These are phyloP conservation scores for Lycorma delicatula DNA, from an alignment of 1,140 invertebrate genomes.

Conservation along the genomic window DNA sequence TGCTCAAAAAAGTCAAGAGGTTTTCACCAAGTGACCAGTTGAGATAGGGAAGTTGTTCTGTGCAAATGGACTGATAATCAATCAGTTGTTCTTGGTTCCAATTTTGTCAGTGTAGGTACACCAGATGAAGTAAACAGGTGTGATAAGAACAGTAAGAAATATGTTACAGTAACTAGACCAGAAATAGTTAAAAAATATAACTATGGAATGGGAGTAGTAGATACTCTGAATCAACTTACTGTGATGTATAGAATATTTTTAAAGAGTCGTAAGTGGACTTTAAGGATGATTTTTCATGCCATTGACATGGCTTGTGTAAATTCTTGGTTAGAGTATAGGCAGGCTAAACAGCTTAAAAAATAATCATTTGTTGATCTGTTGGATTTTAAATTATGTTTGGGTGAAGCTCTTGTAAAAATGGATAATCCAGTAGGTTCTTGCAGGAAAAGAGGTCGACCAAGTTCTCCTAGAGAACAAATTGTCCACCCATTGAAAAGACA, in stretches of 20 bases:
- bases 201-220: conserved; percentile 37
- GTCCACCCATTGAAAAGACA: too few relatives aligned
- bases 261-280: conserved; percentile 33
- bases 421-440: not conserved
- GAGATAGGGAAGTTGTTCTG: conserved; percentile 32
- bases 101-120: conserved; percentile 37
- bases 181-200: conserved; percentile 32
- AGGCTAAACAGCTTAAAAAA: conserved; percentile 5
- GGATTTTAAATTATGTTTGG: not conserved
- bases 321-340: conserved; percentile 31
- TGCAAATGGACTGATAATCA: conserved; percentile 39
- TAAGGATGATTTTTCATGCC: conserved; percentile 31
- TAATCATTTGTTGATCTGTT: not conserved
- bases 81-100: conserved; percentile 35
- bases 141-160: too few relatives aligned
- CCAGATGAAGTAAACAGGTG: conserved; percentile 35
- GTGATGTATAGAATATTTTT: conserved; percentile 28
- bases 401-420: not conserved
- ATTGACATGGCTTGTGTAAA: conserved; percentile 28
- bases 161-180: too few relatives aligned
- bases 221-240: conserved; percentile 28
- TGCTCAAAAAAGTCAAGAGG: too few relatives aligned
- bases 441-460: not conserved
- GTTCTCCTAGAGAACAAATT: not conserved
- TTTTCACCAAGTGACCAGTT: too few relatives aligned